These are phyloP conservation scores for Dolichotis patagonum DNA, from an alignment of 2,113 vertebrate genomes.

Conservation along the genomic window DNA sequence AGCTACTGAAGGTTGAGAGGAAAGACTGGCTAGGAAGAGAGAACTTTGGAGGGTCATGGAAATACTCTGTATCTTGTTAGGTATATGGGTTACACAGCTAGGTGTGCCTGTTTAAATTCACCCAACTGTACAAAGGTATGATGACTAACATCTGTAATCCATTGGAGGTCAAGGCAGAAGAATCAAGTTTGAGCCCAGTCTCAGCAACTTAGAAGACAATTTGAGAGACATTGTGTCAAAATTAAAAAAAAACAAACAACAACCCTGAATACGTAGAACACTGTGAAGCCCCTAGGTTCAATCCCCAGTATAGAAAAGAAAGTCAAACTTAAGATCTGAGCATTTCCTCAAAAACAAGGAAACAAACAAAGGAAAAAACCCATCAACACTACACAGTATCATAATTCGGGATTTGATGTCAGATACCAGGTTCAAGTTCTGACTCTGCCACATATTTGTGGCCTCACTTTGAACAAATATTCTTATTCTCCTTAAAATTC, in stretches of 20 bases:
- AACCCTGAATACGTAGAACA: background rate
- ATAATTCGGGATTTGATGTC: background rate
- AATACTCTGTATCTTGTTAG: background rate
- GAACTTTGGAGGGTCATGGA: background rate
- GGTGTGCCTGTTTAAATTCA: background rate
- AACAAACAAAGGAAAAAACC: background rate
- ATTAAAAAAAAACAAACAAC: background rate
- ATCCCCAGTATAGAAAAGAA: background rate
- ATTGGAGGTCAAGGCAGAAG: background rate
- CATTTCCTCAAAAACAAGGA: background rate
- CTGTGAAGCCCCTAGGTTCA: background rate
- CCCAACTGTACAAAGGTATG: background rate
- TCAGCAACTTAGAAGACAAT: background rate
- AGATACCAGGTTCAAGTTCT: background rate
- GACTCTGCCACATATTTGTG: background rate
- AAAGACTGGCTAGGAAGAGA: background rate
- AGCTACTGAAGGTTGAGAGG: background rate
- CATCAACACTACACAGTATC: background rate
- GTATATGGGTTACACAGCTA: background rate
- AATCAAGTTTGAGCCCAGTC: background rate
- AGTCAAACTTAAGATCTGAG: background rate
- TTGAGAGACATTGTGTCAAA: background rate
- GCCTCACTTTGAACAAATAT: background rate
- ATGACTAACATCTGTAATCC: no score
- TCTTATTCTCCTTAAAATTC: constrained; percentile 16